Percentiles rank a stretch among this genome's conserved stretches.
These are phyloP conservation scores for Anoplius nigerrimus DNA, from an alignment of 2,888 invertebrate species.

Conservation along the genomic window DNA sequence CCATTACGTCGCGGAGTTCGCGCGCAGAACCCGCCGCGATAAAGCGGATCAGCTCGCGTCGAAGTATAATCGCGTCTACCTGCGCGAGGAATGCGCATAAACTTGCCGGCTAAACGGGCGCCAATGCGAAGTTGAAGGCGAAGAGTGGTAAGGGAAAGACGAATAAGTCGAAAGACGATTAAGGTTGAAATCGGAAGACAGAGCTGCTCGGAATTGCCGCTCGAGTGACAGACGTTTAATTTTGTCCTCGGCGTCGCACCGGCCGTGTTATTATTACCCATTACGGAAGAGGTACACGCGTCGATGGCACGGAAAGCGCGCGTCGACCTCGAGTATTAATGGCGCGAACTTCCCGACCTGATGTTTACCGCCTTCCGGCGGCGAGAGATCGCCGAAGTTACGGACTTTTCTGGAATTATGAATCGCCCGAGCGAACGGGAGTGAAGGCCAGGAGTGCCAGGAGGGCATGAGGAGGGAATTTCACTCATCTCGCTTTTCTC, in stretches of 20 bases:
- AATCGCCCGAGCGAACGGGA: conserved; percentile 27
- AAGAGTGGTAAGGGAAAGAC: too few relatives aligned
- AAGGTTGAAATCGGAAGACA: conserved; percentile 2
- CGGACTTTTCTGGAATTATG: conserved; percentile 49
- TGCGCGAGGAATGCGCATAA: too few relatives aligned
- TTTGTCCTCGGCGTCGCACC: conserved; percentile 14
- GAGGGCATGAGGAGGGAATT: neutral
- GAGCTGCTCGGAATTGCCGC: conserved; percentile 23
- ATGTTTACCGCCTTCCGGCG: conserved; percentile 48
- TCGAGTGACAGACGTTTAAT: conserved; percentile 29
- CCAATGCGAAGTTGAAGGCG: too few relatives aligned
- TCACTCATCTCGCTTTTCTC: too few relatives aligned
- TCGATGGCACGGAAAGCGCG: conserved; percentile 47
- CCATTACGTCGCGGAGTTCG: too few relatives aligned
- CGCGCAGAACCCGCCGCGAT: too few relatives aligned
- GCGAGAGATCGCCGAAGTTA: conserved; percentile 42
- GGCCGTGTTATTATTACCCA: conserved; percentile 35
- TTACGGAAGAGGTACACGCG: conserved; percentile 11
- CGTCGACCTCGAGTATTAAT: conserved; percentile 44
- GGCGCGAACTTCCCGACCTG: conserved; percentile 37
- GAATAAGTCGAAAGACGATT: conserved; percentile 29
- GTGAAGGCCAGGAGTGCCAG: neutral
- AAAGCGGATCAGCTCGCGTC: too few relatives aligned
- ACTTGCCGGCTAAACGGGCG: too few relatives aligned
- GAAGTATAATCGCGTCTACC: too few relatives aligned